Evolutionary conservation across 2,113 vertebrate genomes (phyloP), one percentile per base, ranked within the genome.

Genomic region (Limanda limanda): DNA sequence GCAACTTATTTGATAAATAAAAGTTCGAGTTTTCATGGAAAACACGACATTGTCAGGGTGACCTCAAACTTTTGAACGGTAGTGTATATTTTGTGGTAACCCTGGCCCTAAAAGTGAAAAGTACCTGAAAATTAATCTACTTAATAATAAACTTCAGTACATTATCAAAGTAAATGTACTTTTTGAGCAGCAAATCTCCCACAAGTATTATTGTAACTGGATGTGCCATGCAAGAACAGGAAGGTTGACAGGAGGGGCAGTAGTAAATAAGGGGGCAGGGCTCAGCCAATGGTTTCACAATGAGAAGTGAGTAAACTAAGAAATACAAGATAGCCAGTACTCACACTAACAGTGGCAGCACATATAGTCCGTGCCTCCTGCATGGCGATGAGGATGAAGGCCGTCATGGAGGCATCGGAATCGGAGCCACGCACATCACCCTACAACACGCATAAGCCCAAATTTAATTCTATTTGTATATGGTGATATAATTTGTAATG

Each of bases 361-460:
- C 97, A 99, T 35, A 92, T 20, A 0, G 78, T 20, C 2, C 23
- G 83, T 0, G 95, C 69, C 74, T 97, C 97, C 61, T 94, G 76
- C 73, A 99, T 83, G 0, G 97, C 93, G 0, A 97, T 82, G 11
- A 98, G 88, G 20, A 95, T 90, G 1, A 98, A 98, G 20, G 97
- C 95, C 0, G 97, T 97, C 76, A 98, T 93, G 0, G 97, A 95
- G 11, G 89, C 91, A 0, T 97, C 95, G 0, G 95, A 91, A 24
- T 94, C 92, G 0, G 40, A 18, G 0, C 95, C 90, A 0, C 0
- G 3, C 18, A 94, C 87, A 1, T 95, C 94, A 0, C 97, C 97
- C 97, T 97, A 57, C 37, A 17, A 47, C 45, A 47, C 45, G 9
- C 51, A 52, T 2, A 51, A 7, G 20, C 15, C 45, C 24, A 52